Conservation (phyloP, 2,888 invertebrate species). For the Amorpha juglandis region DNA sequence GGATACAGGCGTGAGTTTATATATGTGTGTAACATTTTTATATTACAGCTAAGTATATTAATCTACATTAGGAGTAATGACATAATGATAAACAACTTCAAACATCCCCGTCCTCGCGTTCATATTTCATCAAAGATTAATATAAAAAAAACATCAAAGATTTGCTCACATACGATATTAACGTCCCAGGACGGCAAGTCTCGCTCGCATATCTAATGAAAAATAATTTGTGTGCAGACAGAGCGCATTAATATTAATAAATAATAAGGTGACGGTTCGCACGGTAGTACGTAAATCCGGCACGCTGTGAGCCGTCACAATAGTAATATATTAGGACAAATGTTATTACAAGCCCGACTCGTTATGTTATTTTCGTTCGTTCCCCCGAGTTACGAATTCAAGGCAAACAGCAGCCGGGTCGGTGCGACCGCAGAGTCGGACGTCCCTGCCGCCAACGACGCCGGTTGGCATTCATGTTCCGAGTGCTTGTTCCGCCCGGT, state of each 20-base stretch:
- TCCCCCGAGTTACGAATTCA: conserved; percentile 62
- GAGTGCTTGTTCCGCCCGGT: conserved; percentile 12
- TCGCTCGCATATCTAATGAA: conserved; percentile 66
- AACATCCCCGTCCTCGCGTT: conserved; percentile 7
- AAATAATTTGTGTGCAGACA: conserved; percentile 74
- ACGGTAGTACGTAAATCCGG: conserved; percentile 76
- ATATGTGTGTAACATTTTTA: too few relatives aligned
- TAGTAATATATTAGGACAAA: conserved; percentile 82
- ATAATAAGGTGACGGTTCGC: conserved; percentile 76
- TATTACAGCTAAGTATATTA: too few relatives aligned
- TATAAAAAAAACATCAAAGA: conserved; percentile 59
- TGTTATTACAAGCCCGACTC: conserved; percentile 81
- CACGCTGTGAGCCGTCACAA: conserved; percentile 75
- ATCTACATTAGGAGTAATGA: not conserved
- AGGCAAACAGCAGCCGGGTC: conserved; percentile 52
- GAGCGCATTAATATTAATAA: conserved; percentile 76
- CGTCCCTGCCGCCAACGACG: conserved; percentile 30
- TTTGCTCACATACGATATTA: conserved; percentile 62
- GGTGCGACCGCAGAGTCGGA: conserved; percentile 43
- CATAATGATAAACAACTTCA: not conserved
- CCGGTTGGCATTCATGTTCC: conserved; percentile 26
- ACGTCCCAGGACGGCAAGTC: conserved; percentile 53
- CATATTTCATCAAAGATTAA: conserved; percentile 38
- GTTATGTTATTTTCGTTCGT: conserved; percentile 79
- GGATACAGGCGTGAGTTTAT: too few relatives aligned